Evolutionary conservation across 2,797 vertebrate genomes (phyloP), one percentile per base, ranked within the genome.

Genomic region (Paratrypauchen microcephalus): DNA sequence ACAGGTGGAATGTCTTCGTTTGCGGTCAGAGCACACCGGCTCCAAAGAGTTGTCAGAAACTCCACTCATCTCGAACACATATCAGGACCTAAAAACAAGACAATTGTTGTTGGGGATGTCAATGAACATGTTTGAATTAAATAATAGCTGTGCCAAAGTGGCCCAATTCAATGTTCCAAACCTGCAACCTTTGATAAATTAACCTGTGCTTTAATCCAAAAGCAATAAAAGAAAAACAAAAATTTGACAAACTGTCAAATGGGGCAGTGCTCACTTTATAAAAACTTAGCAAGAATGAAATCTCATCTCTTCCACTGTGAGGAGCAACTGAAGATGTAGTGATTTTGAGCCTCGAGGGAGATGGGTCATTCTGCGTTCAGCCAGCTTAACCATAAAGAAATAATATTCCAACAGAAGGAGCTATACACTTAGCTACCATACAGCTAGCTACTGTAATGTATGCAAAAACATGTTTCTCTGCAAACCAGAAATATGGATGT

Each of bases 21-120:
- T 99, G 83, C 97, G 95, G 80, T 98, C 96, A 12, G 92, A 93
- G 89, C 95, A 92, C 92, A 97, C 83, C 2, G 93, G 93, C 88
- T 97, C 97, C 92, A 97, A 91, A 76, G 94, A 92, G 86, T 94
- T 97, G 85, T 99, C 97, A 92, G 96, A 95, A 85, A 97, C 84
- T 79, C 96, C 96, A 79, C 96, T 99, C 97, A 99, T 99, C 79
- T 89, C 96, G 91, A 94, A 83, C 88, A 89, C 74, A 92, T 95
- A 95, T 96, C 93, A 96, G 95, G 94, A 94, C 93, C 97, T 98
- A 88, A 69, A 90, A 85, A 47, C 39, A 71, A 41, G 85, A 47
- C 72, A 1, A 12, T 2, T 15, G 54, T 77, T 66, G 15, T 60
- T 1, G 16, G 4, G 11, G 69, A 11, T n/a, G 11, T 41, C n/a